A percentile compares a stretch with the other conserved stretches of the same genome.
Conservation (phyloP, 2,888 invertebrate species). For the Neoaliturus tenellus region DNA sequence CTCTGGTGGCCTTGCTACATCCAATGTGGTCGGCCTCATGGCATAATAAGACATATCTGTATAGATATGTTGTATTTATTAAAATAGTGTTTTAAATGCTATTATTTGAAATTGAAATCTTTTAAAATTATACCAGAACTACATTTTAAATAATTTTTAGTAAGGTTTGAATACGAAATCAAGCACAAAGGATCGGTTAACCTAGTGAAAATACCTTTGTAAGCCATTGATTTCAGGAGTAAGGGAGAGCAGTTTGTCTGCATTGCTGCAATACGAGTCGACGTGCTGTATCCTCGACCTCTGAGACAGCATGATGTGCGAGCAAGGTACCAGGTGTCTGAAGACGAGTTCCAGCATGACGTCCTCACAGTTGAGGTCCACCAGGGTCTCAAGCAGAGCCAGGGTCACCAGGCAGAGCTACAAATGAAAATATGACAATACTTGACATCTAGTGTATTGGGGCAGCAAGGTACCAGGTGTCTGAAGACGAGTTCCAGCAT, state of each 20-base stretch:
- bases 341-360: conserved; percentile 94
- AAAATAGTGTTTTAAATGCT: too few species aligned
- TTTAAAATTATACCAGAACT: too few species aligned
- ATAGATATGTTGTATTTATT: too few species aligned
- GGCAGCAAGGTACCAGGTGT: conserved; percentile 87
- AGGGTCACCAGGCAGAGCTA: conserved; percentile 92
- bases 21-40: too few species aligned
- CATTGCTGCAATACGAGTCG: conserved; percentile 84
- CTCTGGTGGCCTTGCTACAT: too few species aligned
- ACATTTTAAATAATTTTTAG: too few species aligned
- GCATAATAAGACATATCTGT: too few species aligned
- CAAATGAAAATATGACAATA: conserved; percentile 67
- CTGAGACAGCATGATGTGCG: conserved; percentile 89
- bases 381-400: conserved; percentile 91
- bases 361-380: conserved; percentile 96
- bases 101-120: too few species aligned
- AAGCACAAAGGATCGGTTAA: too few species aligned
- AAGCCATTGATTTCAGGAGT: conserved; percentile 75
- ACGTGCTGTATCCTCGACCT: conserved; percentile 81
- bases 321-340: conserved; percentile 88
- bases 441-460: conserved; percentile 79
- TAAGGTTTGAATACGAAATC: too few species aligned
- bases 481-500: conserved; percentile 94
- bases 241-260: conserved; percentile 84
- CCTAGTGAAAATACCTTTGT: conserved; percentile 7